Evolutionary conservation across 2,797 vertebrate genomes (phyloP), one percentile per base, ranked within the genome.

Genomic region (Crypturellus tataupa): DNA sequence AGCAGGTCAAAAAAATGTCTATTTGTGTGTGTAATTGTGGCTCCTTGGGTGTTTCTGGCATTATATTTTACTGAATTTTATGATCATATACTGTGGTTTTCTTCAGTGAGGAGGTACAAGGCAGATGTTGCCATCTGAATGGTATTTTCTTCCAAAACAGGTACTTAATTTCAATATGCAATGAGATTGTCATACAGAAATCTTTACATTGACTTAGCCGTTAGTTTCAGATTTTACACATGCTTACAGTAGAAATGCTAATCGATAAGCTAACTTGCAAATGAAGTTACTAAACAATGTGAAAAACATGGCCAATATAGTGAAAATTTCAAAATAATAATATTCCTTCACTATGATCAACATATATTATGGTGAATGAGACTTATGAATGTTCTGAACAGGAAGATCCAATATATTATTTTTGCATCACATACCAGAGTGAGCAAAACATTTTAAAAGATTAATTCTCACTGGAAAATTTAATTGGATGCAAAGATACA

Each of bases 191-290:
- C 3, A 3, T 56, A 56, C 19, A 58, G 55, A 84, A 79, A 78
- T 73, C 17, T 69, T 62, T 46, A 67, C 19, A 19, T 21, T 25
- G 27, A 88, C 24, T 39, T 12, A 47, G 55, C 5, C 12, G 53
- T 86, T 67, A 58, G 17, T 64, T 93, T 85, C 42, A 71, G 12
- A 56, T 70, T 86, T 90, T 71, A 69, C 23, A 49, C 31, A 13
- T 16, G 27, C 33, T 17, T 81, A 15, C 3, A 37, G 89, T 55
- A 70, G 39, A 89, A 87, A 73, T 47, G 46, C 0, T 55, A 77
- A 92, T 67, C 46, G 80, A 21, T 47, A 91, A 79, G 23, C 69
- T 37, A 81, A 86, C 15, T 86, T 93, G 15, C 13, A 92, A 81
- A 89, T 67, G 37, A 88, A 81, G 58, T 3, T 2, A 15, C 53